A percentile compares a stretch with the other conserved stretches of the same genome.
Conservation (phyloP, 2,113 vertebrate genomes). For the Australoheros scitulus region DNA sequence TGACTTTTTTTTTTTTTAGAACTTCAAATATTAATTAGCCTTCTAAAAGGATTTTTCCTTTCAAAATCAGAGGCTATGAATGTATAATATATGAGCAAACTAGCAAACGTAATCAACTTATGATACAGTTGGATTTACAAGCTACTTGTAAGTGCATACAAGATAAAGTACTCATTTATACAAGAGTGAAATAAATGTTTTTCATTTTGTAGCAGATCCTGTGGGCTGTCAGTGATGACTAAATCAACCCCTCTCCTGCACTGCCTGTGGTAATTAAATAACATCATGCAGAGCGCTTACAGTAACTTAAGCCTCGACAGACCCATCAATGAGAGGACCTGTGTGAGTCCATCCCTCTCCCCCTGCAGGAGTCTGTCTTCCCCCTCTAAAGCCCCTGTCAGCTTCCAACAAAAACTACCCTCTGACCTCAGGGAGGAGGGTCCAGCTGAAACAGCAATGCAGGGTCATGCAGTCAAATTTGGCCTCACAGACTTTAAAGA, state of each 20-base stretch:
- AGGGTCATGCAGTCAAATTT: constrained; percentile 65
- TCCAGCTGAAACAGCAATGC: constrained; percentile 31
- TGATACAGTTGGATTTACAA: too few relatives aligned
- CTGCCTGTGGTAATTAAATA: background rate
- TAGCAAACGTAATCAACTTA: background rate
- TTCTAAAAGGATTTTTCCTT: background rate
- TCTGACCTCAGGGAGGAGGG: constrained; percentile 78
- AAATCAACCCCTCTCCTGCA: background rate
- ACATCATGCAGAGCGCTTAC: constrained; percentile 84
- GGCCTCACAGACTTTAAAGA: constrained; percentile 62
- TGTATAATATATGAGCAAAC: background rate
- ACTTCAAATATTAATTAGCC: background rate
- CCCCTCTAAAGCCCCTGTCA: constrained; percentile 69
- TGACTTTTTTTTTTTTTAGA: background rate
- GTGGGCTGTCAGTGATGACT: background rate
- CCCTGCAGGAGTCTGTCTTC: constrained; percentile 72
- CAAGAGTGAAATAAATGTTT: background rate
- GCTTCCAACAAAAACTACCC: constrained; percentile 67
- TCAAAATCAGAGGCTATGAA: background rate
- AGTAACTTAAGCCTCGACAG: constrained; percentile 79
- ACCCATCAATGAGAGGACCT: constrained; percentile 83
- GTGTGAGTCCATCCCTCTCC: constrained; percentile 82
- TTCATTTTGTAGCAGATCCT: constrained; percentile 21
- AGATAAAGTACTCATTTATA: background rate
- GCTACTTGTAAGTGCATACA: background rate